Evolutionary conservation across 2,888 invertebrate genomes (phyloP), one percentile per base, ranked within the genome.

Genomic region (Oxycera nigricornis): DNA sequence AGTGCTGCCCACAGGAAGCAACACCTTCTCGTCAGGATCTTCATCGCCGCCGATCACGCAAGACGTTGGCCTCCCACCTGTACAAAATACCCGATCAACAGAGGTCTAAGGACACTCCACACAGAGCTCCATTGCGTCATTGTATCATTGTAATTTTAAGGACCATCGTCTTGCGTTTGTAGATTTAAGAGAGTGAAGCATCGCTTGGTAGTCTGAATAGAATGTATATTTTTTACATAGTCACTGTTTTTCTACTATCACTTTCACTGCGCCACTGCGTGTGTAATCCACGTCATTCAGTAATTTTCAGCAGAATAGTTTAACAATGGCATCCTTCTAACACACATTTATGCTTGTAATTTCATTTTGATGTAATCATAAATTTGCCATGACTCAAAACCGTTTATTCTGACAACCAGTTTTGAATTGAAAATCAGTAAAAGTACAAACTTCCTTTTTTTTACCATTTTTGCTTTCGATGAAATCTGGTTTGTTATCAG

Each of bases 31-130:
- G 17, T 55, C 31, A 14, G 65, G 72, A 31, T 77, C 79, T 24
- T 65, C 78, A 11, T 75, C 79, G 22, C 78, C 79, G 46, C 79
- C 80, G 52, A 73, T 83, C 74, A 82, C 82, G 17, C 86, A 85
- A 77, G 83, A 84, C 67, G 82, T 81, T 73, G 86, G 85, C 1
- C 77, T 86, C 73, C 86, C 86, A 50, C 82, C 82, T 31, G 79
- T 81, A 75, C 83, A 82, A 77, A 80, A 81, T 65, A 79, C 78
- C 30, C 83, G 81, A 78, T 86, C 86, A 73, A 86, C 86, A 4
- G 86, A 86, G 80, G 86, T 86, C 74, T 86, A 83, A 82, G 22
- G 4, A 24, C 20, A 24, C 11, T 41, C 31, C 28, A 20, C 50
- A 50, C 35, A 57, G 2, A 59, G 17, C 20, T 35, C 39, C 50